Evolutionary conservation across 2,888 invertebrate genomes (phyloP), one percentile per base, ranked within the genome.

Genomic region (Parelbella ahira): DNA sequence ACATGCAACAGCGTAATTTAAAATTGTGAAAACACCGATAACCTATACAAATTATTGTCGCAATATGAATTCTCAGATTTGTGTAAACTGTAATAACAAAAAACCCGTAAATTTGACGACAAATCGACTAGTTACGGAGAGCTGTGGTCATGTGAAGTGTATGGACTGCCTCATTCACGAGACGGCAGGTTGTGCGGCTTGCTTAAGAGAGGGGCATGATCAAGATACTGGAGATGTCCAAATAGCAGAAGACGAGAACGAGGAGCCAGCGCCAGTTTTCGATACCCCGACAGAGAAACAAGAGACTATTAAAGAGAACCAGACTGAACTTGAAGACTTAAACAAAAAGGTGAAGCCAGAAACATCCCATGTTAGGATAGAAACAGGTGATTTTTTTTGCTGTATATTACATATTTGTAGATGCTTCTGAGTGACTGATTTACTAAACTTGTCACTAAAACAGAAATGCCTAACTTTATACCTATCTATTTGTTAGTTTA

Each of bases 111-210:
- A 90, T 55, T 70, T 75, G 25, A 89, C 91, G 3, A 74, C 86
- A 44, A 91, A 90, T 58, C 86, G 94, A 37, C 74, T 94, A 38
- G 91, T 94, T 7, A 91, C 91, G 34, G 94, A 94, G 65, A 88
- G 88, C 32, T 94, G 94, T 70, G 94, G 94, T 1, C 94, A 94
- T 67, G 87, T 88, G 39, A 94, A 94, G 74, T 94, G 94, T 69
- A 90, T 94, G 55, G 76, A 89, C 50, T 94, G 94, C 64, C 79
- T 94, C 25, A 64, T 94, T 18, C 79, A 87, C 9, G 94, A 94
- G 63, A 92, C 90, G 51, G 74, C 87, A 20, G 91, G 91, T 6
- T 94, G 94, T 61, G 72, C 80, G 49, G 88, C 89, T 51, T 92
- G 92, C 59, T 47, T 57, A 30, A 53, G 27, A 25, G 60, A 61